Evolutionary conservation across 1,140 invertebrate species (phyloP).

Genomic region (Listronotus oregonensis): DNA sequence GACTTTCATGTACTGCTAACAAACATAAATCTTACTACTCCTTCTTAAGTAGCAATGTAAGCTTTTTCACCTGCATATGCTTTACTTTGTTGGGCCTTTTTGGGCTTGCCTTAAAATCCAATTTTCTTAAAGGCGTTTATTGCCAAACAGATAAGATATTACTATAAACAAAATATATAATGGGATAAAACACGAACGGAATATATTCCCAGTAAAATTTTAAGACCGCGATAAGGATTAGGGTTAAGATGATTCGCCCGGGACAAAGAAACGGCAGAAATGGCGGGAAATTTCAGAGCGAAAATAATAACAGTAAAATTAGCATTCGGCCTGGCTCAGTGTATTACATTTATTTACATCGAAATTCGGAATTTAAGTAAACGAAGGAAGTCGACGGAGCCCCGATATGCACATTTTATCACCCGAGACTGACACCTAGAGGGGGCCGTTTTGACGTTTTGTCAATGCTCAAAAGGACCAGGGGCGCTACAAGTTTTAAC

Average conservation of each 20-base stretch:
- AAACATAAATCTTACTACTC: no score
- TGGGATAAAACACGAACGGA: constrained; percentile 6
- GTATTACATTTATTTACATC: constrained; percentile 38
- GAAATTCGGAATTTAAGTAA: constrained; percentile 36
- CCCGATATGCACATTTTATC: constrained; percentile 17
- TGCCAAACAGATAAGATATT: no score
- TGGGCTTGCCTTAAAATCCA: no score
- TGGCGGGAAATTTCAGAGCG: constrained; percentile 16
- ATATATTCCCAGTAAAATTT: constrained; percentile 31
- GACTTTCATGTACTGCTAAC: no score
- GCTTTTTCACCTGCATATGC: no score
- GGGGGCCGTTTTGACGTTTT: neutral
- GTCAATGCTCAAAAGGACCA: neutral
- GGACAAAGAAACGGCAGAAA: constrained; percentile 27
- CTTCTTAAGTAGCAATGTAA: no score
- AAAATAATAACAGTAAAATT: constrained; percentile 38
- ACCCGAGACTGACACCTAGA: constrained; percentile 9
- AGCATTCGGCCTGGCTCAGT: constrained; percentile 32
- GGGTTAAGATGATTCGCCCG: constrained; percentile 33
- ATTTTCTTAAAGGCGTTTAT: no score
- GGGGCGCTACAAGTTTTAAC: neutral
- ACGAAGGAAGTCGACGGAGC: constrained; percentile 21
- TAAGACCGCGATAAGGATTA: constrained; percentile 32
- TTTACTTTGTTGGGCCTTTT: no score
- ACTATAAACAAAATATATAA: no score